These are phyloP conservation scores for Chaenocephalus aceratus DNA, from an alignment of 2,113 vertebrate genomes.

Conservation along the genomic window DNA sequence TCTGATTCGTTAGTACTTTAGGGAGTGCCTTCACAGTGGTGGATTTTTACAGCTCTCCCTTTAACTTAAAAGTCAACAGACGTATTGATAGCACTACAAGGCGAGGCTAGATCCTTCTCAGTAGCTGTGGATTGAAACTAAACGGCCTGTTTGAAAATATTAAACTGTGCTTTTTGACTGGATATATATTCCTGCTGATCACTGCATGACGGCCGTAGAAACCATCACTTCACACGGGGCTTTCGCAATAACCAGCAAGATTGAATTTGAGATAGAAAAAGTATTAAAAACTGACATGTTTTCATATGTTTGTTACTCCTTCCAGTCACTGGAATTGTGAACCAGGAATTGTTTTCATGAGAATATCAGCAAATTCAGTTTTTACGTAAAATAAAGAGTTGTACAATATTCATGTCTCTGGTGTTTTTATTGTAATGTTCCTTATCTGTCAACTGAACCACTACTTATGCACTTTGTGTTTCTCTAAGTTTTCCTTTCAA, in stretches of 20 bases:
- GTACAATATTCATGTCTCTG: slow-evolving; percentile 73
- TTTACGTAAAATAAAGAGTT: slow-evolving; percentile 92
- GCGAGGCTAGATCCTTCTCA: slow-evolving; percentile 65
- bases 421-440: slow-evolving; percentile 16
- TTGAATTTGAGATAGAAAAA: slow-evolving; percentile 76
- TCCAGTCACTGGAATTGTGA: slow-evolving; percentile 75
- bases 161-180: slow-evolving; percentile 56
- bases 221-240: slow-evolving; percentile 74
- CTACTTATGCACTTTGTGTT: neutral
- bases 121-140: slow-evolving; percentile 76
- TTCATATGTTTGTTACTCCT: slow-evolving; percentile 73
- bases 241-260: slow-evolving; percentile 74
- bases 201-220: slow-evolving; percentile 82
- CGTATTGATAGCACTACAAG: slow-evolving; percentile 81
- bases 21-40: slow-evolving; percentile 70
- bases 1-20: slow-evolving; percentile 62
- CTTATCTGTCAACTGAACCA: neutral
- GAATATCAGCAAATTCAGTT: slow-evolving; percentile 81
- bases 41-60: slow-evolving; percentile 63
- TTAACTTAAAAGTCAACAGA: slow-evolving; percentile 61
- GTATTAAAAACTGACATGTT: slow-evolving; percentile 76
- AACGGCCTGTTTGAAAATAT: slow-evolving; percentile 62
- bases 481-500: neutral
- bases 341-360: slow-evolving; percentile 70
- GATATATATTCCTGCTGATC: slow-evolving; percentile 55